These are phyloP conservation scores for Penelope pileata DNA, from an alignment of 2,113 vertebrate species.

Conservation along the genomic window DNA sequence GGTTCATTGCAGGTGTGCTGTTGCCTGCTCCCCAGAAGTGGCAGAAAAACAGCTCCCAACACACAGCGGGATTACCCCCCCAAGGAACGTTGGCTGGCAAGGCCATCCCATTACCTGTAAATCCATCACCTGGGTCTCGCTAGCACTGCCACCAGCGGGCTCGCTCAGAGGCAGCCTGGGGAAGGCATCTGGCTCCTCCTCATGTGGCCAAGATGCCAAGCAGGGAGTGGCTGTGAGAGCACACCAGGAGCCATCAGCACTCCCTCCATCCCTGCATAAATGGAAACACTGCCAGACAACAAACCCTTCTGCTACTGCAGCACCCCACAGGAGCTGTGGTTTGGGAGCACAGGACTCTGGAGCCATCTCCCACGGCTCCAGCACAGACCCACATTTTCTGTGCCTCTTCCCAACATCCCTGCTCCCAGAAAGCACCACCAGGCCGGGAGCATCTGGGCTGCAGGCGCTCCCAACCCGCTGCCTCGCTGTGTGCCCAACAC, in stretches of 20 bases:
- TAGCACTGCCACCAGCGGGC: not conserved
- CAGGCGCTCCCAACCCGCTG: not conserved
- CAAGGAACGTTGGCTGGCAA: slow-evolving; percentile 39
- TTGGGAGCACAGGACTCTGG: not conserved
- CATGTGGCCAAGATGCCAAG: accelerated
- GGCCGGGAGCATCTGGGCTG: not conserved
- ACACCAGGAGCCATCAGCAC: not conserved
- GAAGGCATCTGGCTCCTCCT: slow-evolving; percentile 1
- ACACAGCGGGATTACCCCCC: not conserved
- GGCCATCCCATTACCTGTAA: not conserved
- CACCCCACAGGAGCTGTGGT: not conserved
- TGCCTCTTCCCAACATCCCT: not conserved
- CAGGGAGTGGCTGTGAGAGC: not conserved
- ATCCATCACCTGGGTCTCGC: not conserved
- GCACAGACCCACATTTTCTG: not conserved
- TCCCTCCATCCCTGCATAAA: not conserved
- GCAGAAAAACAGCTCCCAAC: not conserved
- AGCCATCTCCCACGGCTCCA: not conserved
- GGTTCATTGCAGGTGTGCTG: not conserved
- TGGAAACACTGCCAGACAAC: not conserved
- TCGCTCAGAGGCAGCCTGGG: not conserved
- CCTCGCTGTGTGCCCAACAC: not conserved
- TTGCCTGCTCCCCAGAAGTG: not conserved
- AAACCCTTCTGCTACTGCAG: not conserved
- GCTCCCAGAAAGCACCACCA: accelerated